Evolutionary conservation across 2,113 vertebrate genomes (phyloP).

Genomic region (Prietella phreatophila): DNA sequence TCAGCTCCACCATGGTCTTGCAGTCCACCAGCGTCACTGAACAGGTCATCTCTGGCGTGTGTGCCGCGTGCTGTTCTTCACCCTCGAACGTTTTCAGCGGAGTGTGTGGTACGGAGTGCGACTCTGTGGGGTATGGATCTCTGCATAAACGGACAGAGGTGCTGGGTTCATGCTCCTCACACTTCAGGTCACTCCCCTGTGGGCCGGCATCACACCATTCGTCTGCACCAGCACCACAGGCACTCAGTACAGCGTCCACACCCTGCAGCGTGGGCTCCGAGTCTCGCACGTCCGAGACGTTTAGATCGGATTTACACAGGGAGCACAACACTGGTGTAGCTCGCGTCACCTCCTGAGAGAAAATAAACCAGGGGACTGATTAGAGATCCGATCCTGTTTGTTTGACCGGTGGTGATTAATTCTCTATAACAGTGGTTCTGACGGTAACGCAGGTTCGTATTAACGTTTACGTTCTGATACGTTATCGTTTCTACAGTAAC

Average conservation of each 20-base stretch:
- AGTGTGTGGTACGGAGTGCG: neutral
- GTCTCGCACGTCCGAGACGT: neutral
- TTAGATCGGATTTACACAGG: neutral
- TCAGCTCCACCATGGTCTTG: neutral
- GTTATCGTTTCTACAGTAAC: neutral
- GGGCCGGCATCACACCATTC: neutral
- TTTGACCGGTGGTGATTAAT: neutral
- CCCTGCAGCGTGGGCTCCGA: neutral
- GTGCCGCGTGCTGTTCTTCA: neutral
- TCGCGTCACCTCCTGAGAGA: neutral
- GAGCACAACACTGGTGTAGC: neutral
- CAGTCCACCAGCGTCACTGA: neutral
- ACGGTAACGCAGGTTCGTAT: neutral
- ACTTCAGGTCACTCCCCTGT: neutral
- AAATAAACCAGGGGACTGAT: neutral
- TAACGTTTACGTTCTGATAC: neutral
- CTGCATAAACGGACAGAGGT: neutral
- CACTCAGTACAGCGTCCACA: neutral
- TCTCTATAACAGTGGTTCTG: neutral
- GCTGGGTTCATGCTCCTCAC: slow-evolving; percentile 1
- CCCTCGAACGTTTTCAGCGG: neutral
- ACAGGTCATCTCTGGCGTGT: neutral
- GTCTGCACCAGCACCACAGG: neutral
- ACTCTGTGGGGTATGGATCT: neutral
- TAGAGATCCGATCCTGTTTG: neutral